phyloP scores from a whole-genome alignment of 1,140 invertebrate species.

The Daktulosphaira vitifoliae region DNA sequence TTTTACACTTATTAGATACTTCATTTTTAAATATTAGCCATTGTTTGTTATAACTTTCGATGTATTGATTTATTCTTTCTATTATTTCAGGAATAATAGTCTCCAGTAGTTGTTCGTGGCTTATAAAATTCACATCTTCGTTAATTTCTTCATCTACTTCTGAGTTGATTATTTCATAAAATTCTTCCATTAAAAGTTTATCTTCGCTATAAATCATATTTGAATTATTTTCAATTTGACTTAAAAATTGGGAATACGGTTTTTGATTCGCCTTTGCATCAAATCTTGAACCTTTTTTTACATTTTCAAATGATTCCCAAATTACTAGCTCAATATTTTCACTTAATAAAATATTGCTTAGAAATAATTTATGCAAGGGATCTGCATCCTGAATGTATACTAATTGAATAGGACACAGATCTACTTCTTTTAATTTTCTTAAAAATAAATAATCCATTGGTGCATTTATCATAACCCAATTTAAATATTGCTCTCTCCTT shows the following conservation, averaged over 20 bases:
- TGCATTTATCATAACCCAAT: constrained; percentile 15
- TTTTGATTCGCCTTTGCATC: neutral
- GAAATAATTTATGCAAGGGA: neutral
- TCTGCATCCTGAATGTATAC: constrained; percentile 3
- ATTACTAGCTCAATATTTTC: neutral
- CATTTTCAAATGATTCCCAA: neutral
- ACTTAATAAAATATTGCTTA: neutral
- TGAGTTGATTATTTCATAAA: neutral
- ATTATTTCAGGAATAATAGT: constrained; percentile 3
- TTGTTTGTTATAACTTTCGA: neutral
- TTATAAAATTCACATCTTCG: neutral
- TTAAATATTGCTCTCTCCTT: neutral
- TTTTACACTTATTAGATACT: neutral
- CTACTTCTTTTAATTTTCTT: neutral
- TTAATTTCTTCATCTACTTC: neutral
- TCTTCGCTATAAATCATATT: neutral
- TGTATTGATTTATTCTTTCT: constrained; percentile 2
- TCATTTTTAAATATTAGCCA: neutral
- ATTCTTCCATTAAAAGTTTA: neutral
- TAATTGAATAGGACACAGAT: neutral
- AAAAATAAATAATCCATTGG: neutral
- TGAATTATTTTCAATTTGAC: neutral
- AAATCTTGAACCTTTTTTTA: neutral
- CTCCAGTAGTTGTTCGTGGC: neutral
- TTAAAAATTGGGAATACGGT: neutral